Percentiles rank a stretch among this genome's conserved stretches.
These are phyloP conservation scores for Aulostomus chinensis DNA, from an alignment of 2,797 vertebrate species.

Conservation along the genomic window DNA sequence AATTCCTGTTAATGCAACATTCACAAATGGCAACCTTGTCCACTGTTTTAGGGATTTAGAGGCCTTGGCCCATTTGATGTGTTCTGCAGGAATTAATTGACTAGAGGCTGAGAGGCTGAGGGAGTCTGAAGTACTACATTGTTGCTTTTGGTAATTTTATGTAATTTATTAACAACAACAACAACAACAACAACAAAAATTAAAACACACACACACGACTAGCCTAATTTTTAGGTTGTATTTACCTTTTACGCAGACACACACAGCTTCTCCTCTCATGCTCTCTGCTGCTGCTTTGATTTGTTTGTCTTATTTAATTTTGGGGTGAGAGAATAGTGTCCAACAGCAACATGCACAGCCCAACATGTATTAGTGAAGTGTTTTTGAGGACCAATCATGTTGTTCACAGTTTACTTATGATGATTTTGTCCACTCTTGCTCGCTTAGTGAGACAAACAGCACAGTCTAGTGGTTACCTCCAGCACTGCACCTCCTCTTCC, in stretches of 20 bases:
- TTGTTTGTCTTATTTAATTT: neutral
- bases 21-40: neutral
- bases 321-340: conserved; percentile 14
- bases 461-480: conserved; percentile 38
- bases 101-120: neutral
- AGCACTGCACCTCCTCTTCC: conserved; percentile 19
- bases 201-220: no score
- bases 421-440: conserved; percentile 2
- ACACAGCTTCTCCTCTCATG: no score
- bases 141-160: no score
- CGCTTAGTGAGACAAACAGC: conserved; percentile 43
- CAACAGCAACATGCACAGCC: conserved; percentile 41
- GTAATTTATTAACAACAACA: neutral
- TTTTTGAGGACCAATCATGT: no score
- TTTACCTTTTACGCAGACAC: no score
- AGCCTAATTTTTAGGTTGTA: no score
- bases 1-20: neutral
- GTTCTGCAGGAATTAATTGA: neutral
- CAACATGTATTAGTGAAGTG: conserved; percentile 20
- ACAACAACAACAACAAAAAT: no score
- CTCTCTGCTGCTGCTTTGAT: neutral
- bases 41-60: conserved; percentile 9
- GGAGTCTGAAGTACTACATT: no score
- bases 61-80: neutral
- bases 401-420: no score